Conservation (phyloP, 2,888 invertebrate species). For the Polyploca ridens region DNA sequence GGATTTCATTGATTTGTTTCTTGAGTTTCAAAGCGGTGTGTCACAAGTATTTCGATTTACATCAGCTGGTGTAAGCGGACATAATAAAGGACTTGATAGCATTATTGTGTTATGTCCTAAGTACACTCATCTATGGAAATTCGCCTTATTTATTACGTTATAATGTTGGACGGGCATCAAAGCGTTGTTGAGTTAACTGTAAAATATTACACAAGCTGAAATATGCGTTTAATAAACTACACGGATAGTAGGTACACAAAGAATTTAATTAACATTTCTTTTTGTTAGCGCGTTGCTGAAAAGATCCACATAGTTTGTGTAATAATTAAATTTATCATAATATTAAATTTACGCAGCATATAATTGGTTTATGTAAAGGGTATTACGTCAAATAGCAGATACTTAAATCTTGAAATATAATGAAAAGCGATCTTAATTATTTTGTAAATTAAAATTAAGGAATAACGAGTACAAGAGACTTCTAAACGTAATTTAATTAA, state of each 20-base stretch:
- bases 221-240: conserved; percentile 17
- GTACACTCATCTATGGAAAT: conserved; percentile 37
- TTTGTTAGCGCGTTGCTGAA: conserved; percentile 16
- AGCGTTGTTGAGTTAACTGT: background rate
- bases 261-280: conserved; percentile 15
- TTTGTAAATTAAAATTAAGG: background rate
- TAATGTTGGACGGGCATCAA: background rate
- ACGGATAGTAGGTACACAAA: conserved; percentile 10
- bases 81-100: conserved; percentile 19
- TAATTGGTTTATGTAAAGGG: conserved; percentile 5
- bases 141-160: conserved; percentile 19
- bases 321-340: background rate
- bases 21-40: background rate
- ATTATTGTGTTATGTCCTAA: conserved; percentile 35
- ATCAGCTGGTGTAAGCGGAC: conserved; percentile 26
- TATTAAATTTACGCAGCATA: background rate
- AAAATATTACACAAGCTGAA: conserved; percentile 4
- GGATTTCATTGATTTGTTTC: background rate
- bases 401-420: background rate
- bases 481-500: too few relatives aligned
- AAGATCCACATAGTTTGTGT: background rate
- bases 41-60: conserved; percentile 24
- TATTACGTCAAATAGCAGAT: background rate
- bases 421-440: background rate
- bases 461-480: background rate